Conservation (phyloP, 2,113 vertebrate genomes). For the Lutjanus erythropterus region DNA sequence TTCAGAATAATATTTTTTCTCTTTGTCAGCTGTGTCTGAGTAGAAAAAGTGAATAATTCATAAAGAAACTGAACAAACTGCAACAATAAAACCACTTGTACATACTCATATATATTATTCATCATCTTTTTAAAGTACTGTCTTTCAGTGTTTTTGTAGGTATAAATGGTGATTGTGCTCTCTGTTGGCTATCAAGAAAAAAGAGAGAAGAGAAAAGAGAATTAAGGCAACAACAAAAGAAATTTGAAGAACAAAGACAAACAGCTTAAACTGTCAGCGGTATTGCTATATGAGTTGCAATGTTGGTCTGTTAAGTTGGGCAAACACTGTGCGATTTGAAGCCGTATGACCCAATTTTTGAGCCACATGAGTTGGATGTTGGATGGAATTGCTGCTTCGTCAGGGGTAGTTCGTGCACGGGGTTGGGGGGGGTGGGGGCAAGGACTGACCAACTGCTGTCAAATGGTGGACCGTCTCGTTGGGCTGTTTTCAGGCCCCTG, state of each 20-base stretch:
- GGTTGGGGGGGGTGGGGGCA: too few relatives aligned
- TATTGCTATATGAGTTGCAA: neutral
- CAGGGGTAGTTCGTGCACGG: too few relatives aligned
- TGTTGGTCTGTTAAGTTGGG: neutral
- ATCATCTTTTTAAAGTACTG: neutral
- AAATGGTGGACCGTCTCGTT: too few relatives aligned
- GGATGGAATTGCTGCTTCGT: too few relatives aligned
- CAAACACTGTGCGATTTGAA: too few relatives aligned
- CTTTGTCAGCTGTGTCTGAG: neutral
- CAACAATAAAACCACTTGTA: neutral
- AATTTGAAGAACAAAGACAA: neutral
- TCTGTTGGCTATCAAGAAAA: neutral
- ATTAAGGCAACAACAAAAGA: neutral
- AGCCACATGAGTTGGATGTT: too few relatives aligned
- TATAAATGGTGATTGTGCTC: neutral
- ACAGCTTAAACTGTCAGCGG: neutral
- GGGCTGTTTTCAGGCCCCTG: too few relatives aligned
- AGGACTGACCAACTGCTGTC: too few relatives aligned
- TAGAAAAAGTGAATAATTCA: slow-evolving; percentile 13
- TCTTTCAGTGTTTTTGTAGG: slow-evolving; percentile 1
- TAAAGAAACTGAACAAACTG: neutral
- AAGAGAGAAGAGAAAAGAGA: neutral
- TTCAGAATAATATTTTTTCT: neutral
- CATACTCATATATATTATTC: neutral
- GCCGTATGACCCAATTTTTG: too few relatives aligned